These are phyloP conservation scores for Chionomys nivalis DNA, from an alignment of 2,113 vertebrate genomes.

Conservation along the genomic window DNA sequence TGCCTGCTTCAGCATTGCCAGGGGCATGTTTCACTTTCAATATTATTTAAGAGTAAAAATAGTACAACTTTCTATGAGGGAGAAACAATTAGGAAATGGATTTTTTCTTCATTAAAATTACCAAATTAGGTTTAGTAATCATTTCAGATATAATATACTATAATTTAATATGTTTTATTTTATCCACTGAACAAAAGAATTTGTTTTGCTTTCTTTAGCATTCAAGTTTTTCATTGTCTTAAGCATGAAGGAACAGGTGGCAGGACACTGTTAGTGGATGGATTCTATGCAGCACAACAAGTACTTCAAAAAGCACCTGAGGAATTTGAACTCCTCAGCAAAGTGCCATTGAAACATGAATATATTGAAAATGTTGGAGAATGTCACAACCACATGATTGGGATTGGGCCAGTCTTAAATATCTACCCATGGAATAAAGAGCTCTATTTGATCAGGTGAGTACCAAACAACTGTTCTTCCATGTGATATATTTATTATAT, in stretches of 20 bases:
- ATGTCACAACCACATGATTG: slow-evolving; percentile 93
- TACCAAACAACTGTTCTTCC: not conserved
- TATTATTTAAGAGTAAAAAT: slow-evolving; percentile 35
- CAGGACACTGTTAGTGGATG: slow-evolving; percentile 93
- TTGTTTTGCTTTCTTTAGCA: slow-evolving; percentile 83
- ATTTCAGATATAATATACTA: slow-evolving; percentile 36
- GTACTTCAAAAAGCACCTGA: slow-evolving; percentile 87
- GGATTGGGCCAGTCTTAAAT: slow-evolving; percentile 91
- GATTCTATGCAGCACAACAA: slow-evolving; percentile 92
- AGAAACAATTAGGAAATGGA: slow-evolving; percentile 9
- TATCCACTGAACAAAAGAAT: slow-evolving; percentile 34
- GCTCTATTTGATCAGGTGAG: slow-evolving; percentile 93
- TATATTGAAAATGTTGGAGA: slow-evolving; percentile 90
- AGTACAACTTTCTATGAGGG: not conserved
- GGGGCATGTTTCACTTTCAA: no score
- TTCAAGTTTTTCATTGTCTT: slow-evolving; percentile 96
- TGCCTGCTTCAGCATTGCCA: no score
- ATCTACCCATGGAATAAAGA: slow-evolving; percentile 97
- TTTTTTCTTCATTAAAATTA: slow-evolving; percentile 50
- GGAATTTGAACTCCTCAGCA: slow-evolving; percentile 91
- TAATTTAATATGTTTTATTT: slow-evolving; percentile 35
- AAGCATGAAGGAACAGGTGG: slow-evolving; percentile 95
- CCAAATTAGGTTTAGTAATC: not conserved
- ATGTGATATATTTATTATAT: slow-evolving; percentile 1
- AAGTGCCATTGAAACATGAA: slow-evolving; percentile 92